These are phyloP conservation scores for Synanthedon tipuliformis DNA, from an alignment of 2,888 invertebrate genomes.

Conservation along the genomic window DNA sequence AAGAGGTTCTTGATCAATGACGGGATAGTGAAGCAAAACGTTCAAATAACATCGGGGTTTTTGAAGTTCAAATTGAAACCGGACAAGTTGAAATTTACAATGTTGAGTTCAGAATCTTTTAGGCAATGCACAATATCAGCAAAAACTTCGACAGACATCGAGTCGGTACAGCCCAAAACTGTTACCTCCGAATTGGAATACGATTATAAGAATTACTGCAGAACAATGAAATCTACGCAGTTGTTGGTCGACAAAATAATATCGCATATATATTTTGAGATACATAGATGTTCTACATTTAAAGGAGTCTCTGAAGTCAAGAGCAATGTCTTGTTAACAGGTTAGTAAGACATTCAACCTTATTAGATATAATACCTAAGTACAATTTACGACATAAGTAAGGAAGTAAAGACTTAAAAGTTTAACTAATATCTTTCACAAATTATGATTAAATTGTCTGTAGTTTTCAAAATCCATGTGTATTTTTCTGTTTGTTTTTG, in stretches of 20 bases:
- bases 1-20: slow-evolving; percentile 69
- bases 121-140: slow-evolving; percentile 59
- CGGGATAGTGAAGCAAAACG: slow-evolving; percentile 55
- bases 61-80: slow-evolving; percentile 57
- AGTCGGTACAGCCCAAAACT: slow-evolving; percentile 32
- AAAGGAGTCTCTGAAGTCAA: slow-evolving; percentile 53
- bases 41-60: slow-evolving; percentile 38
- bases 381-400: no score
- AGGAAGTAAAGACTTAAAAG: no score
- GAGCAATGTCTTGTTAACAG: slow-evolving; percentile 55
- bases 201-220: slow-evolving; percentile 53
- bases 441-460: no score
- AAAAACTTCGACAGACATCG: slow-evolving; percentile 36
- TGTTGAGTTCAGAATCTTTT: slow-evolving; percentile 63
- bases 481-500: no score
- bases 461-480: no score
- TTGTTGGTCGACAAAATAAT: slow-evolving; percentile 38
- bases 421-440: no score
- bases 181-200: slow-evolving; percentile 34
- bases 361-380: no score
- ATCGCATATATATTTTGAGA: slow-evolving; percentile 48
- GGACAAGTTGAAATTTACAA: slow-evolving; percentile 52
- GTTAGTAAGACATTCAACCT: no score
- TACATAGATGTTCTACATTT: slow-evolving; percentile 50
- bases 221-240: slow-evolving; percentile 64